Percentiles rank a stretch among this genome's conserved stretches.
phyloP scores from a whole-genome alignment of 2,113 vertebrate genomes.

The Takifugu flavidus region DNA sequence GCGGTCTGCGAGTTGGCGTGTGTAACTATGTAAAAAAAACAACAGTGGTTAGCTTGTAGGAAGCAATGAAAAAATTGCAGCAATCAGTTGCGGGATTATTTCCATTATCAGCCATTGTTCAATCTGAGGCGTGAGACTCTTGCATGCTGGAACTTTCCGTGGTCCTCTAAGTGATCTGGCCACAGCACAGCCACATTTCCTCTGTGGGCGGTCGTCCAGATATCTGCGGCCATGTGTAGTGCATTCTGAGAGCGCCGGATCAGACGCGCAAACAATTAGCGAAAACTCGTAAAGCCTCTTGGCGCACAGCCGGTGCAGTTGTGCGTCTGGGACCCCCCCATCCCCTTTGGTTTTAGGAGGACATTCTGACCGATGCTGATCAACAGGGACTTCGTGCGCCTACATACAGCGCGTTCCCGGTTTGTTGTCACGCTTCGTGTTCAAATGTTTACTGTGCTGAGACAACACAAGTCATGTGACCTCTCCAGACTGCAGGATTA shows the following conservation, averaged over 20 bases:
- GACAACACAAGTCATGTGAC: constrained; percentile 8
- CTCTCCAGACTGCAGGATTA: no score
- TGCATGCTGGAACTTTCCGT: constrained; percentile 30
- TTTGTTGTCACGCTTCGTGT: not conserved
- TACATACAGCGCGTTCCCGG: not conserved
- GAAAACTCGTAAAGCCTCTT: constrained; percentile 1
- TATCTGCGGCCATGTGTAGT: constrained; percentile 11
- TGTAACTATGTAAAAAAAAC: not conserved
- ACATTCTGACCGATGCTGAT: not conserved
- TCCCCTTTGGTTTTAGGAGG: no score
- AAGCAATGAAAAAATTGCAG: not conserved
- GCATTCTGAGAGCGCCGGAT: constrained; percentile 35
- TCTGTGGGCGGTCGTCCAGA: constrained; percentile 4
- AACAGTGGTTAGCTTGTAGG: not conserved
- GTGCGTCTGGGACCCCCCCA: no score
- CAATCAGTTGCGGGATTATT: not conserved
- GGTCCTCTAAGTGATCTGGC: constrained; percentile 45
- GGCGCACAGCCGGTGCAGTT: constrained; percentile 5
- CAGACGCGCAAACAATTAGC: constrained; percentile 30
- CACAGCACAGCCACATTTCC: constrained; percentile 35
- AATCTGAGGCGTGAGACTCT: not conserved
- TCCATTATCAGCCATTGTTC: constrained; percentile 23
- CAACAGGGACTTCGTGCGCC: no score
- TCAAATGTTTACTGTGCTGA: constrained; percentile 11
- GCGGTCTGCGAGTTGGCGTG: not conserved